Evolutionary conservation across 2,797 vertebrate species (phyloP), one percentile per base, ranked within the genome.

Genomic region (Phylloscopus collybita): DNA sequence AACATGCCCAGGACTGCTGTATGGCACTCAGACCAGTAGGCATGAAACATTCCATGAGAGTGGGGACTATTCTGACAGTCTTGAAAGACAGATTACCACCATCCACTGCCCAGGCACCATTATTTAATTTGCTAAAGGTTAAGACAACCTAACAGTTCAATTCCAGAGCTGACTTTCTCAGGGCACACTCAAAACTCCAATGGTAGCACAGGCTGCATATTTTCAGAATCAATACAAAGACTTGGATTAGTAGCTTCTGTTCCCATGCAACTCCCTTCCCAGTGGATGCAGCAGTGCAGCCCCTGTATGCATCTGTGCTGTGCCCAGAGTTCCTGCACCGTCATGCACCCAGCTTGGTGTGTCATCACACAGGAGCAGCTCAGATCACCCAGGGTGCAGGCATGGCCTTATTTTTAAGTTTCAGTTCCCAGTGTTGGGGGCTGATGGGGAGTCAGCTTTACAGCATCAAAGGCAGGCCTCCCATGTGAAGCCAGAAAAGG

Each of bases 71-170:
- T 72, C 59, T 66, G 57, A 79, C 34, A 47, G 5, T 49, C 44
- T 26, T 70, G 62, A 84, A 65, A 86, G 45, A 79, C 40, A 57
- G 72, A 57, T 10, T 5, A 17, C 30, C 25, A 32, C 54, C 1
- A 0, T 50, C 42, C 21, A 44, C 34, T 69, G 59, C 51, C 49
- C 29, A 18, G 76, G 21, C 53, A 73, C 54, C 25, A 3, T 75
- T 72, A 73, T 56, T 88, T 82, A 53, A 73, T 95, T 80, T 73
- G 38, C 36, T 57, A 34, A 62, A 30, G 40, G 17, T 74, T 67
- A 72, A 65, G 40, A 17, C 9, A 72, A 25, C 59, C 47, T 76
- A 70, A 72, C 16, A 21, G 20, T 56, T 93, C 49, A 26, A 15
- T 34, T 72, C 27, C 73, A 81, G 45, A 74, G 44, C 14, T 86